Evolutionary conservation across 2,888 invertebrate species (phyloP), one percentile per base, ranked within the genome.

Genomic region (Lordiphosa fenestrarum): DNA sequence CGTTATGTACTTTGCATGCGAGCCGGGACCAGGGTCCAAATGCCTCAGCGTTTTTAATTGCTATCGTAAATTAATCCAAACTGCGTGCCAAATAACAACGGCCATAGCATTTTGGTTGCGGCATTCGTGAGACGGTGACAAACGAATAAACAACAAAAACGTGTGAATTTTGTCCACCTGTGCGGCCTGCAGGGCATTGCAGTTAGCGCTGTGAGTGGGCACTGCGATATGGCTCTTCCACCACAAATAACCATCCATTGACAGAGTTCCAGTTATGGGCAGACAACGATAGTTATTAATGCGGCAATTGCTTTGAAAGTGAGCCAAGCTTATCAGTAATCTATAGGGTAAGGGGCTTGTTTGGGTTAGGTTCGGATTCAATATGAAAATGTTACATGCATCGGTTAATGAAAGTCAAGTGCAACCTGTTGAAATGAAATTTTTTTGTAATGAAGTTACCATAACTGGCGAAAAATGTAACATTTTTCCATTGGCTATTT

Each of bases 31-130:
- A 10, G 30, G 36, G 44, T 40, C 48, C 38, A 39, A 52, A 30
- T 23, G 66, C 58, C 66, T 62, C 81, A 56, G 60, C 63, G 65
- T 61, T 73, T 86, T 86, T 84, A 86, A 88, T 86, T 87, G 86
- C 80, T 66, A 76, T 87, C 86, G 84, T 88, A 88, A 88, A 88
- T 88, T 87, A 88, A 88, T 88, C 86, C 86, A 57, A 73, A 82
- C 76, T 72, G 83, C 69, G 78, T 69, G 63, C 56, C 67, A 68
- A 62, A 65, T 60, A 73, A 13, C 66, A 69, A 64, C 61, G 35
- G 37, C 23, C 41, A 56, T 51, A 53, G 44, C 44, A 53, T 37
- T 21, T 7, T 12, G 25, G 33, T 36, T 19, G 37, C 49, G 5
- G 54, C 33, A 23, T 40, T 30, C 59, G 15, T 62, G 69, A 60